Base-by-base conservation (phyloP, 1,140 invertebrate genomes). In the Listronotus bonariensis region DNA sequence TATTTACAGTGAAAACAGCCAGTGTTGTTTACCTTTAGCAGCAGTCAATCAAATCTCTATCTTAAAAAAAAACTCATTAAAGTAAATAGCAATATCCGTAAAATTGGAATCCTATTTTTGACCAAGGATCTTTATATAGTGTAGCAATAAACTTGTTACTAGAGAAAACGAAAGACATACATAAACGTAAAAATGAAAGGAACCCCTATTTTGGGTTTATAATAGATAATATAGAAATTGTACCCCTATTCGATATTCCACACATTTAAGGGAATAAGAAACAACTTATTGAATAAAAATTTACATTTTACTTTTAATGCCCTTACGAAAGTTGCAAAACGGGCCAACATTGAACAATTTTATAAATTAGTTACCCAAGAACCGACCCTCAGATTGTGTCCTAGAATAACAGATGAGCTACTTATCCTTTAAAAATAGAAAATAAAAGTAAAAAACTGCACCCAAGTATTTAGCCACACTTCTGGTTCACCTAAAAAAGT, bases 191-290 rank as follows among this genome's bases (percentile, higher is more conserved):
- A 11, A 61, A 55, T 5, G 11, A 61, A 54, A 58, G 72, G 52
- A 55, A 61, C 8, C 66, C 43, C 38, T 40, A 48, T 49, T 64
- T 64, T 52, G 53, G 68, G 14, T 71, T 74, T 64, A 14, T 68
- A 17, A 38, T 76, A n/a, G 61, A 73, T 70, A 32, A 54, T 14
- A 9, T 71, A 20, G 64, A 73, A 68, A 68, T 75, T 26, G 31
- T 74, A 32, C 74, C 74, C 10, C 53, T 75, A 11, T 76, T 64
- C 67, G 74, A 75, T 58, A 62, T 72, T 34, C 76, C 77, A 12
- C 75, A 79, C 53, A 12, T 66, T 78, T 18, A 26, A 26, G 5
- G 20, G 20, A 26, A 26, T 26, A 26, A 14, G 74, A 31, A 75
- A 78, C 65, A 69, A 67, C 54, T 18, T 69, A 12, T 40, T 63